A percentile compares a stretch with the other conserved stretches of the same genome.
Conservation (phyloP, 2,888 invertebrate species). For the Vanessa cardui region DNA sequence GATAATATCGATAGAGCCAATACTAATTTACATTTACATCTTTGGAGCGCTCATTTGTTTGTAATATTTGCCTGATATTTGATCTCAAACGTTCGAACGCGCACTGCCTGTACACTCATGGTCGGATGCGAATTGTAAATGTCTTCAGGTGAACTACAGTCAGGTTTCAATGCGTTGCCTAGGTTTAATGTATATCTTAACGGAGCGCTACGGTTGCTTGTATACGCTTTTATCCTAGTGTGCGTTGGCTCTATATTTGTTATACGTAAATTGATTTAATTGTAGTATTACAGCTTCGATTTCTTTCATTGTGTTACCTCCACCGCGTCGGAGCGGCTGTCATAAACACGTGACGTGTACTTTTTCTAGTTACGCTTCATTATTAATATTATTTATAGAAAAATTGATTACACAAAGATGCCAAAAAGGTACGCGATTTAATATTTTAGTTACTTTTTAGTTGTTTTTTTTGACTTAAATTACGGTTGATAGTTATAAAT, state of each 20-base stretch:
- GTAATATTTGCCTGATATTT: conserved; percentile 39
- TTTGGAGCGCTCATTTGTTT: conserved; percentile 17
- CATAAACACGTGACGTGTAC: conserved; percentile 17
- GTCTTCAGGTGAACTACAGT: conserved; percentile 17
- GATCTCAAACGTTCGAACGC: conserved; percentile 44
- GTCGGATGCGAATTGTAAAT: conserved; percentile 11
- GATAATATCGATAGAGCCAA: conserved; percentile 22
- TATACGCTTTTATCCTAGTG: conserved; percentile 1
- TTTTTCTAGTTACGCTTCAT: conserved; percentile 22
- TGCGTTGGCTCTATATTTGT: conserved; percentile 21
- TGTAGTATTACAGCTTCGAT: conserved; percentile 23
- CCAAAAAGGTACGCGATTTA: conserved; percentile 36
- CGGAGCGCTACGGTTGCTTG: conserved; percentile 13
- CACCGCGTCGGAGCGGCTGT: conserved; percentile 8
- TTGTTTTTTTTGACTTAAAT: conserved; percentile 23
- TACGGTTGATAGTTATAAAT: conserved; percentile 25
- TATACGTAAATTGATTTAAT: conserved; percentile 19
- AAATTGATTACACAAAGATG: conserved; percentile 31
- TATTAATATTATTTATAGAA: conserved; percentile 27
- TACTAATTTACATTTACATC: conserved; percentile 4
- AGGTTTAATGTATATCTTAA: conserved; percentile 10
- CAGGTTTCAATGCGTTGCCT: conserved; percentile 18
- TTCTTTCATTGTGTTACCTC: conserved; percentile 3
- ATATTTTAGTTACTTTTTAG: conserved; percentile 30
- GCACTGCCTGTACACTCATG: conserved; percentile 13